Base-by-base conservation (phyloP, 2,888 invertebrate genomes). In the Lycophotia porphyrea region DNA sequence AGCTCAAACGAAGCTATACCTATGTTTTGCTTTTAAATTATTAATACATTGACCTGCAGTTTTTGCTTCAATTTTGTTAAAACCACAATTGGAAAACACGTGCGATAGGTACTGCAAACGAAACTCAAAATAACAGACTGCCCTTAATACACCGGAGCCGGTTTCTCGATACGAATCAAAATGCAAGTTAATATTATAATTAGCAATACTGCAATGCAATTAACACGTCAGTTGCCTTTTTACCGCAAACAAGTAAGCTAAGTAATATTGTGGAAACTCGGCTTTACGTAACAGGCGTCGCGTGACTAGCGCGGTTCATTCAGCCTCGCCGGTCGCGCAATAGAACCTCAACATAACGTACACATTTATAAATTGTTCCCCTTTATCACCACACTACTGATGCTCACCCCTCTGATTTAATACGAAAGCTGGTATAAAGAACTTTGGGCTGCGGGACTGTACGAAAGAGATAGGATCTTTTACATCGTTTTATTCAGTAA, bases 281-380 rank as follows among this genome's bases (percentile, higher is more conserved):
- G 78, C 79, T 92, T 95, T 95, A 95, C 93, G 94, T 95, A 95
- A 95, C 85, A 81, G 81, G 82, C 87, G 89, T 95, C 93, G 95
- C 95, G 95, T 96, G 95, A 94, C 94, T 91, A 80, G 88, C 64
- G 72, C 78, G 87, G 91, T 94, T 93, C 95, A 95, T 95, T 95
- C 94, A 95, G 92, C 88, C 90, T 89, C 88, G 88, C 67, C 49
- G 71, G 65, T 47, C 36, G 65, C 63, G 76, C 87, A 84, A 86
- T 63, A 72, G 70, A 77, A 73, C 76, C 78, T 78, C 65, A 78
- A 76, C 84, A 78, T 76, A 80, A 80, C 67, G 73, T 82, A 78
- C 47, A 76, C 70, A 60, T 78, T 77, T 84, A 84, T 86, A 83
- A 75, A 84, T 81, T 74, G 78, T 77, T 79, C 64, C 36, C 74